Evolutionary conservation across 2,113 vertebrate species (phyloP).

Genomic region (Tretioscincus oriximinensis): DNA sequence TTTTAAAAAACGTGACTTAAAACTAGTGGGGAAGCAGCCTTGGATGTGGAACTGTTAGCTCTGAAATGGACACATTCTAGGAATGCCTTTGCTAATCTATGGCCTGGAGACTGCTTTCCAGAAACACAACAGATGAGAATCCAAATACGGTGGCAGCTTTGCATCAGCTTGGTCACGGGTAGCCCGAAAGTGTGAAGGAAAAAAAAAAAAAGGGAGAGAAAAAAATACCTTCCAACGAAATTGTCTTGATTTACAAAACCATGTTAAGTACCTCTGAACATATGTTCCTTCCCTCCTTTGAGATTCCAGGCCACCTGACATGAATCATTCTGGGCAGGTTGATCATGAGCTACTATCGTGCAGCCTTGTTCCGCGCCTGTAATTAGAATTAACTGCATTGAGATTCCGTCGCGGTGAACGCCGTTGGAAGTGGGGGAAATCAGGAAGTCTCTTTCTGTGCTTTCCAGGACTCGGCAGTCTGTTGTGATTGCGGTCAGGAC

Average conservation of each 20-base stretch:
- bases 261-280: background rate
- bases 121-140: too few species aligned
- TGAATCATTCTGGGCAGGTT: background rate
- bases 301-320: background rate
- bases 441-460: background rate
- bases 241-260: background rate
- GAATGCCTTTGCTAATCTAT: too few species aligned
- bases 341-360: background rate
- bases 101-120: too few species aligned
- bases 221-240: background rate
- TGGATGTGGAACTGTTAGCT: too few species aligned
- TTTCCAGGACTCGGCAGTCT: background rate
- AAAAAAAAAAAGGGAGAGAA: too few species aligned
- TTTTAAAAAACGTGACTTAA: too few species aligned
- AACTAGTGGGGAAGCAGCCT: too few species aligned
- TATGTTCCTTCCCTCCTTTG: background rate
- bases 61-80: too few species aligned
- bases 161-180: too few species aligned
- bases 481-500: background rate
- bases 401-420: background rate
- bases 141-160: too few species aligned
- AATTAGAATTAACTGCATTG: conserved; percentile 1
- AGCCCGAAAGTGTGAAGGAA: too few species aligned
- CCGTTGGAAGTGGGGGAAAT: background rate
- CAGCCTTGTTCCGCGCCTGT: background rate